These are phyloP conservation scores for Isurus oxyrinchus DNA, from an alignment of 2,113 vertebrate genomes.

Conservation along the genomic window DNA sequence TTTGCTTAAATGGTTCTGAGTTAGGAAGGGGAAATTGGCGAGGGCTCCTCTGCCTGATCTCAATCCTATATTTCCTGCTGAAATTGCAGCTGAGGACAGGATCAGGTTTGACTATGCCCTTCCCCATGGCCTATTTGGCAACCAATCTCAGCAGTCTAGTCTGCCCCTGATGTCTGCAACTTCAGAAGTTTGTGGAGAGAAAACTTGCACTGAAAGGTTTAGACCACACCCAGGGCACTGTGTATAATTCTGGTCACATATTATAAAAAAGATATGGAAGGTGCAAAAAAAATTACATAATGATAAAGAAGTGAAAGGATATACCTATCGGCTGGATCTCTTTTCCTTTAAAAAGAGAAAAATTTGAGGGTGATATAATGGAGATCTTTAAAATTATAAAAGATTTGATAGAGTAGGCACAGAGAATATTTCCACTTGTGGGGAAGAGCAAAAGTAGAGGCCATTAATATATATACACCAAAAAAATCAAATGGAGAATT, in stretches of 20 bases:
- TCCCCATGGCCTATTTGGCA: background rate
- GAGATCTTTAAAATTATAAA: background rate
- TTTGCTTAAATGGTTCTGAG: background rate
- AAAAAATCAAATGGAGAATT: background rate
- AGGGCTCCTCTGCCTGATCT: background rate
- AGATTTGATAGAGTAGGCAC: background rate
- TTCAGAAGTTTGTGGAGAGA: background rate
- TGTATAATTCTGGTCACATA: background rate
- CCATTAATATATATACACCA: background rate
- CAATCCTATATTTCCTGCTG: background rate
- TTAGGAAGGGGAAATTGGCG: background rate
- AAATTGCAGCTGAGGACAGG: background rate
- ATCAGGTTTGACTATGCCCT: background rate
- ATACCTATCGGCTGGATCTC: background rate
- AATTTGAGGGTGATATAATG: background rate
- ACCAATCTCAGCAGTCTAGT: background rate
- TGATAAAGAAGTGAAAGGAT: background rate
- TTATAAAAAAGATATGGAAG: background rate
- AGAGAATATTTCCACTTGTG: background rate
- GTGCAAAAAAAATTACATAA: background rate
- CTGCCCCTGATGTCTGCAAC: background rate
- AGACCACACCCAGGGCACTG: too few species aligned
- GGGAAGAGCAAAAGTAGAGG: too few species aligned
- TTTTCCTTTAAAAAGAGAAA: background rate
- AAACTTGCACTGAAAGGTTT: background rate